Evolutionary conservation across 2,797 vertebrate species (phyloP).

Genomic region (Propithecus deckenii): DNA sequence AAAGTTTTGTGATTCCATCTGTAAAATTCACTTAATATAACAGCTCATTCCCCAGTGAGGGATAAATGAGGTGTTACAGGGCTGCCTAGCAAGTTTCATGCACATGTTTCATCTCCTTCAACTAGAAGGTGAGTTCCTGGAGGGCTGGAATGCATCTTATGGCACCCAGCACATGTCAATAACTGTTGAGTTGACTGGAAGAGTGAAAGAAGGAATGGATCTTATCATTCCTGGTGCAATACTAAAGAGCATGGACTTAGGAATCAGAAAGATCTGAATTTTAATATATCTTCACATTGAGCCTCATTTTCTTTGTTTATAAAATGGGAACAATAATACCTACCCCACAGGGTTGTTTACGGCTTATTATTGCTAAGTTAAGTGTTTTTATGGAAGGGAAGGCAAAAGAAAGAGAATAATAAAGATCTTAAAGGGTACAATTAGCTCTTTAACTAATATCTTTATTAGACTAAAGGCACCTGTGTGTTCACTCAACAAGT

Average conservation of each 20-base stretch:
- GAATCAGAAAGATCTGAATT: neutral
- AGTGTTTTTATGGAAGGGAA: constrained; percentile 59
- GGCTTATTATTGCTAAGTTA: constrained; percentile 29
- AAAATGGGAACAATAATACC: neutral
- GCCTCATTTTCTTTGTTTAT: neutral
- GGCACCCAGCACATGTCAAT: constrained; percentile 50
- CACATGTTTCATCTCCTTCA: constrained; percentile 57
- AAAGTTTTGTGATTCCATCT: constrained; percentile 58
- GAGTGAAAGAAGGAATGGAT: neutral
- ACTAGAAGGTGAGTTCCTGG: constrained; percentile 38
- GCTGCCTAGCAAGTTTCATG: constrained; percentile 41
- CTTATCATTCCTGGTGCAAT: neutral
- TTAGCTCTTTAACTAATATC: constrained; percentile 14
- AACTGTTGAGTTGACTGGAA: neutral
- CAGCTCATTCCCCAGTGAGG: constrained; percentile 64
- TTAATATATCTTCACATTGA: neutral
- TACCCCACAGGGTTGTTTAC: neutral
- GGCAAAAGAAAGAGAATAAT: constrained; percentile 36
- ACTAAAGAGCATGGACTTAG: neutral
- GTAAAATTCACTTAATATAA: constrained; percentile 66
- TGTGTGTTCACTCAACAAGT: neutral
- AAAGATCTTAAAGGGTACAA: constrained; percentile 40
- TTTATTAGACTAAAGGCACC: constrained; percentile 16
- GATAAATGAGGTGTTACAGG: constrained; percentile 65
- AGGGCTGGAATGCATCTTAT: constrained; percentile 50